Evolutionary conservation across 1,140 invertebrate species (phyloP), one percentile per base, ranked within the genome.

Genomic region (Cyrtorhinus lividipennis): DNA sequence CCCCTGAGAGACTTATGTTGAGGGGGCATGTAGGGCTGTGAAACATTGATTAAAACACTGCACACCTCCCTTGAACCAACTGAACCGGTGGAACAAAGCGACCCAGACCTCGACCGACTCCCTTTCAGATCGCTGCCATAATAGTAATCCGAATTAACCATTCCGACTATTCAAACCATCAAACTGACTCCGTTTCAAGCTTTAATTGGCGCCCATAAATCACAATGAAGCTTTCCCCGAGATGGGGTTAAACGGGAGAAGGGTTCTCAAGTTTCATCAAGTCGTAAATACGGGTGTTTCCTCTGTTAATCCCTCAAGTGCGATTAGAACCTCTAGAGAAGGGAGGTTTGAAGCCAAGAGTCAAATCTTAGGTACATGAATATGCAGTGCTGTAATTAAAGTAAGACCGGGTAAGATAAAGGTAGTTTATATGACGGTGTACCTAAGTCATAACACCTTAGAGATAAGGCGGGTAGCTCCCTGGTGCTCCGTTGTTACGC

Each of bases 351-450:
- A 44, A 53, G 48, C 10, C 48, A 53, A 53, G 48, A 53, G 48
- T 53, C 48, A 53, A 53, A 53, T 53, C 48, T 53, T 53, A 22
- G 48, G 48, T 53, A 53, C 48, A 53, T 53, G 48, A 53, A 53
- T 53, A 53, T 53, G 48, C 48, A 53, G 48, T 20, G 48, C 18
- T 22, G 48, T 53, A 53, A 53, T 53, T 53, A 53, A 53, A 53
- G 48, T 53, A 53, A 53, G 48, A 53, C 48, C 48, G 10, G 20
- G 12, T 53, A 53, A 53, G 48, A 53, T 53, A 53, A 53, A 53
- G 48, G 48, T 53, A 53, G 48, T 53, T 53, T 53, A 53, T 53
- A 53, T 53, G 48, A 53, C 48, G 48, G 48, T 53, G 48, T 53
- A 53, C 48, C 48, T 53, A 53, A 53, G 48, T 53, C 48, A 53